phyloP scores from a whole-genome alignment of 2,113 vertebrate genomes.

The Natator depressus region DNA sequence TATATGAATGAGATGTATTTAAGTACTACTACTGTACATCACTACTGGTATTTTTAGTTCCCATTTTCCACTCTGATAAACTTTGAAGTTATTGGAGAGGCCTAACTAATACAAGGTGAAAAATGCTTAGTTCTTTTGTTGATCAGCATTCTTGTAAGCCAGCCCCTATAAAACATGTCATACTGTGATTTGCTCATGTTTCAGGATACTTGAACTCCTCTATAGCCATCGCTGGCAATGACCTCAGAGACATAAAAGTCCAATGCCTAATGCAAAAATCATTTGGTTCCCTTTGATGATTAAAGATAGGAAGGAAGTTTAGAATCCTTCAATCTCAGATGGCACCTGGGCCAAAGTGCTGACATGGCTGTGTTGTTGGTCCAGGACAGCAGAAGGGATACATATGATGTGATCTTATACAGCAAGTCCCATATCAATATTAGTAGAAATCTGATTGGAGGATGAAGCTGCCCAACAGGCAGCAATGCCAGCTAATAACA shows the following conservation, averaged over 20 bases:
- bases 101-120: not conserved
- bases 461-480: not conserved
- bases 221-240: not conserved
- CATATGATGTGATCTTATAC: not conserved
- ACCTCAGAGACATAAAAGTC: not conserved
- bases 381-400: not conserved
- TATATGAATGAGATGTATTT: not conserved
- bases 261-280: not conserved
- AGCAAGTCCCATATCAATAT: fast-evolving
- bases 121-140: not conserved
- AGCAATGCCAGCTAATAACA: not conserved
- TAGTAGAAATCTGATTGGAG: not conserved
- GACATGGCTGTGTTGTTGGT: not conserved
- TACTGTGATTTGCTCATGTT: not conserved
- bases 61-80: not conserved
- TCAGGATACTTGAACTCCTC: not conserved
- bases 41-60: not conserved
- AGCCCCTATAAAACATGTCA: not conserved
- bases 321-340: not conserved
- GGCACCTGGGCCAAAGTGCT: not conserved
- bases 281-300: not conserved
- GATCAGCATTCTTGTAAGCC: not conserved
- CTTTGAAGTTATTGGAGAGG: not conserved
- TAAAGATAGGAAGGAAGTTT: not conserved
- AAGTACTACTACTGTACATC: not conserved